These are phyloP conservation scores for Pongo abelii DNA, from an alignment of 2,113 vertebrate genomes.

Conservation along the genomic window DNA sequence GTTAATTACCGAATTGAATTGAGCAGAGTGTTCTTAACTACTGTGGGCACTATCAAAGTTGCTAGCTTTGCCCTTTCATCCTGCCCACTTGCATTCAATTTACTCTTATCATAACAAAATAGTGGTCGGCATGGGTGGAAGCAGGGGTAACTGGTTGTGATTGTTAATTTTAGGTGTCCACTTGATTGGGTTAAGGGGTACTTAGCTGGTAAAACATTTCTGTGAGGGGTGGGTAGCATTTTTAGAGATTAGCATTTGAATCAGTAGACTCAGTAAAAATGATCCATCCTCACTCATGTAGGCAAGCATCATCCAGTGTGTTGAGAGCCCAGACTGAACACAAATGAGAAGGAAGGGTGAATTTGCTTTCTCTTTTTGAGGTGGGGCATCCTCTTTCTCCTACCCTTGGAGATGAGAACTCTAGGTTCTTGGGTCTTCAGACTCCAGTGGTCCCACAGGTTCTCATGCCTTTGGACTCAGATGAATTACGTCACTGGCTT, in stretches of 20 bases:
- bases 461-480: neutral
- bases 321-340: neutral
- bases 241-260: neutral
- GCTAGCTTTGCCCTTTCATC: neutral
- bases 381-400: neutral
- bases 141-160: neutral
- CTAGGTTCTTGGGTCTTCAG: neutral
- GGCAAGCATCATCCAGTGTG: too few species aligned
- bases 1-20: neutral
- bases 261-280: neutral
- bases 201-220: neutral
- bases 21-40: neutral
- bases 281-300: fast-evolving
- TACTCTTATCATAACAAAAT: neutral
- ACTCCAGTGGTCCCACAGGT: too few species aligned
- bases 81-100: neutral
- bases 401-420: neutral
- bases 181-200: neutral
- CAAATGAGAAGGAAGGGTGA: neutral
- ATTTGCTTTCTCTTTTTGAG: neutral
- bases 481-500: too few species aligned
- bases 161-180: neutral
- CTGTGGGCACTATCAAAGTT: neutral
- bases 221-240: neutral
- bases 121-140: neutral